Evolutionary conservation across 2,888 invertebrate genomes (phyloP), one percentile per base, ranked within the genome.

Genomic region (Mycalesis mineus): DNA sequence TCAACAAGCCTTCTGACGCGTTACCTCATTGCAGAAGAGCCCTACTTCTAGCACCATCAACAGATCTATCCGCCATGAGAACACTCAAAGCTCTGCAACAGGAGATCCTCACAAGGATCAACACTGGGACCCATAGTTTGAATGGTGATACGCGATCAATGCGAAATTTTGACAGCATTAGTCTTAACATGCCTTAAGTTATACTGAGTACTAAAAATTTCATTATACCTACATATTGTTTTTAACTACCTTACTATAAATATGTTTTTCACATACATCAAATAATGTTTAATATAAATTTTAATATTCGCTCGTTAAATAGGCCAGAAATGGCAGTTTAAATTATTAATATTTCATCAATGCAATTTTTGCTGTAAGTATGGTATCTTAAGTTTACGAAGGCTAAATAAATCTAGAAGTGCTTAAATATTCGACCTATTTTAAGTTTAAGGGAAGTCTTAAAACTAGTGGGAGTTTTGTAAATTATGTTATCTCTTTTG

Each of bases 21-120:
- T 85, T 97, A 15, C 91, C 92, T 1, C 97, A 98, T 77, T 94
- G 97, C 9, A 92, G 94, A 66, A 93, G 96, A 75, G 97, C 98
- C 0, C 78, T 96, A 28, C 84, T 92, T 33, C 83, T 95, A 13
- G 94, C 95, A 0, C 96, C 96, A 0, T 85, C 93, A 13, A 92
- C 92, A 60, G 95, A 94, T 71, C 78, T 92, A 8, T 94, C 96
- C 69, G 93, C 96, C 36, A 91, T 93, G 49, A 91, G 94, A 61
- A 94, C 96, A 3, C 84, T 96, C n/a, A 90, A 92, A 48, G 91
- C 94, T 9, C 84, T 96, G 3, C 92, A 93, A 68, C 96, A 96
- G 60, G 96, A 96, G 74, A 92, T 95, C 53, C 74, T 88, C 0
- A 74, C 88, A 22, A 79, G 89, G 63, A 84, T 92, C 65, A 91